phyloP scores from a whole-genome alignment of 2,797 vertebrate genomes.

The Spondyliosoma cantharus region DNA sequence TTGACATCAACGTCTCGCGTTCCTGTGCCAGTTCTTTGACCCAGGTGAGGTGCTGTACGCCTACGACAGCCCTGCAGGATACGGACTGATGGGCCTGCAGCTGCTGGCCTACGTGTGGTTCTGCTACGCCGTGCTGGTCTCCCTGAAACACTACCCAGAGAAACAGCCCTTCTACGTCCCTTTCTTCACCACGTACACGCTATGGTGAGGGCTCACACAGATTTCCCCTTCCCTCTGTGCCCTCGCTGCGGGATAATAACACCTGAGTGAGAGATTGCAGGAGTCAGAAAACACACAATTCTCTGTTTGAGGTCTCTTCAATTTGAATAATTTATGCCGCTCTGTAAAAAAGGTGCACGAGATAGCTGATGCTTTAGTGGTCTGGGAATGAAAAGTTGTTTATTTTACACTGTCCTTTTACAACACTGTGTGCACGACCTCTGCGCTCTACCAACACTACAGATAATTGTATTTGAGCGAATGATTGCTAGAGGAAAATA shows the following conservation, averaged over 20 bases:
- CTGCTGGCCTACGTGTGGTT: conserved; percentile 95
- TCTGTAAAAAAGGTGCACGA: conserved; percentile 43
- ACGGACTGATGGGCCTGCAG: conserved; percentile 92
- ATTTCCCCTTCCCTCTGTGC: neutral
- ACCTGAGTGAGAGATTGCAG: conserved; percentile 39
- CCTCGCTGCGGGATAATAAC: conserved; percentile 18
- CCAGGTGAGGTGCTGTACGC: conserved; percentile 93
- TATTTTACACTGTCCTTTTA: conserved; percentile 36
- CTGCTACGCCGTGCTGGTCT: conserved; percentile 92
- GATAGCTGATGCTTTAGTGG: conserved; percentile 42
- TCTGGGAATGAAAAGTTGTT: conserved; percentile 50
- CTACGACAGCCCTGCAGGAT: conserved; percentile 93
- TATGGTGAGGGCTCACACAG: conserved; percentile 86
- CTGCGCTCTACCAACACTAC: conserved; percentile 20
- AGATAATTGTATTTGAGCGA: conserved; percentile 52
- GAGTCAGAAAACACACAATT: conserved; percentile 44
- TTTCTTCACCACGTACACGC: conserved; percentile 93
- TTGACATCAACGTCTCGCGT: conserved; percentile 23
- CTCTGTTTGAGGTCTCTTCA: conserved; percentile 44
- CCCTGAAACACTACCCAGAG: conserved; percentile 92
- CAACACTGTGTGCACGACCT: conserved; percentile 32
- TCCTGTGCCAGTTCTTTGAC: conserved; percentile 89
- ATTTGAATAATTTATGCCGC: conserved; percentile 72
- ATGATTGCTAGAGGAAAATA: conserved; percentile 51
- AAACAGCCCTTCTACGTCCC: conserved; percentile 94